These are phyloP conservation scores for Cantharis rufa DNA, from an alignment of 2,888 invertebrate species.

Conservation along the genomic window DNA sequence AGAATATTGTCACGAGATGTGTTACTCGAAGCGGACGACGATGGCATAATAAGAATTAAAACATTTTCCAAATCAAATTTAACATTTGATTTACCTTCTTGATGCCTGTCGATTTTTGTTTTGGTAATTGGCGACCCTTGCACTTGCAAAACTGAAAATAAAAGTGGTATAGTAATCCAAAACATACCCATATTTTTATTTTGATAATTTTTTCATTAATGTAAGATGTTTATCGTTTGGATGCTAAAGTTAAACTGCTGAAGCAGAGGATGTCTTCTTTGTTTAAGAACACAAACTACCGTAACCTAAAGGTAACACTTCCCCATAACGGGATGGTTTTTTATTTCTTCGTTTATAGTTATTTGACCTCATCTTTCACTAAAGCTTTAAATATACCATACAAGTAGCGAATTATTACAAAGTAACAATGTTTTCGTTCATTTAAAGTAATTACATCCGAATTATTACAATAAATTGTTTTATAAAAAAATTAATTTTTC, in stretches of 20 bases:
- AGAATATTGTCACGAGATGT: constrained; percentile 35
- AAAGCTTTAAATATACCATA: neutral
- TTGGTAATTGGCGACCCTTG: constrained; percentile 16
- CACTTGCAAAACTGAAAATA: neutral
- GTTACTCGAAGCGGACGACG: constrained; percentile 23
- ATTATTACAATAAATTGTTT: no score
- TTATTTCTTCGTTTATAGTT: constrained; percentile 14
- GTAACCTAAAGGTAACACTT: constrained; percentile 30
- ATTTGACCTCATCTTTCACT: constrained; percentile 12
- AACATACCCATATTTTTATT: constrained; percentile 11
- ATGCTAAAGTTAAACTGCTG: constrained; percentile 19
- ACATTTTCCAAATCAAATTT: constrained; percentile 76
- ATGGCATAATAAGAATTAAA: constrained; percentile 67
- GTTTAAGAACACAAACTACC: constrained; percentile 22
- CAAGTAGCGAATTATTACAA: neutral
- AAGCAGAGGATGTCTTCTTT: constrained; percentile 19
- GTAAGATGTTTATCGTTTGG: constrained; percentile 22
- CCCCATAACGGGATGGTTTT: constrained; percentile 27
- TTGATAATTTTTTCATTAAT: neutral
- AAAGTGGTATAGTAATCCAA: constrained; percentile 2
- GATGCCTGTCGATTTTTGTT: constrained; percentile 68
- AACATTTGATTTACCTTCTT: constrained; percentile 75
- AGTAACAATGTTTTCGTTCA: neutral
- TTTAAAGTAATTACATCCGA: neutral
- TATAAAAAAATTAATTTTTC: no score